These are phyloP conservation scores for Lasioglossum albipes DNA, from an alignment of 1,140 invertebrate species.

Conservation along the genomic window DNA sequence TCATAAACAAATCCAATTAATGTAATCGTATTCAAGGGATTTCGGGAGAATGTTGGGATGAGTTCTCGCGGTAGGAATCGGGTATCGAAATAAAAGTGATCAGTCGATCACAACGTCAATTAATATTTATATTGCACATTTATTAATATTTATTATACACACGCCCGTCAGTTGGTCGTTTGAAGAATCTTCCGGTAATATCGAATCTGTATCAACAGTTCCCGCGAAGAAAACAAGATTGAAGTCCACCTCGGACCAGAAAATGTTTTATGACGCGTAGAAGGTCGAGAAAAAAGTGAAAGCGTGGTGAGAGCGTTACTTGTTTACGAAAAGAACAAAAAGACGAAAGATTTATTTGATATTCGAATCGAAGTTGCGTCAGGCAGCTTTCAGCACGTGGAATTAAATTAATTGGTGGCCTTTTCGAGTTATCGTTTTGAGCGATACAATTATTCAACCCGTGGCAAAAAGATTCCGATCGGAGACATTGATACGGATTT, in stretches of 20 bases:
- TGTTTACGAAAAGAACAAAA: neutral
- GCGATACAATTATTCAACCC: no score
- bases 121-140: constrained; percentile 5
- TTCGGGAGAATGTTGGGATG: neutral
- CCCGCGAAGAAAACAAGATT: neutral
- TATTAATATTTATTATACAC: constrained; percentile 21
- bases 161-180: constrained; percentile 4
- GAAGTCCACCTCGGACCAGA: neutral
- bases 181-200: neutral
- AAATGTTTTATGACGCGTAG: neutral
- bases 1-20: constrained; percentile 74
- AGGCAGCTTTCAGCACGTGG: no score
- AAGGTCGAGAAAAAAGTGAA: neutral
- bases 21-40: neutral
- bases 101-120: constrained; percentile 46
- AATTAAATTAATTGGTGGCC: no score
- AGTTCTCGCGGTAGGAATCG: no score
- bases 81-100: constrained; percentile 20
- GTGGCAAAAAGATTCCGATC: no score
- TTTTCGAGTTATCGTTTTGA: no score
- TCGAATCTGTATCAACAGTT: neutral
- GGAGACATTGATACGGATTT: no score
- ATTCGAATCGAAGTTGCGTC: no score
- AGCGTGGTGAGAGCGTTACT: neutral
- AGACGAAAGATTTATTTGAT: no score